Evolutionary conservation across 2,113 vertebrate genomes (phyloP), one percentile per base, ranked within the genome.

Genomic region (Artemisiospiza belli): DNA sequence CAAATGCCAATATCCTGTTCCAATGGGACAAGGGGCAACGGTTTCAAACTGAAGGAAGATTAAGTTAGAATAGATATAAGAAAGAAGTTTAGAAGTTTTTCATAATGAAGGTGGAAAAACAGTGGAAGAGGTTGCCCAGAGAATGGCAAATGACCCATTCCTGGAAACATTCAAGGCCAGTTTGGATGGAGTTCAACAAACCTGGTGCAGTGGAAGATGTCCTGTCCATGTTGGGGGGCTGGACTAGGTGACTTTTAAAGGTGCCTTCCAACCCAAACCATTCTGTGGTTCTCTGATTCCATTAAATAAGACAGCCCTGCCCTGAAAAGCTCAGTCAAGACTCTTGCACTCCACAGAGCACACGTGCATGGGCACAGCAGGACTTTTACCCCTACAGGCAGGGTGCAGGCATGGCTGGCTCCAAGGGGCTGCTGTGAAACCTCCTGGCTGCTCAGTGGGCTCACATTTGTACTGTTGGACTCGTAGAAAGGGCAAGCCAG

Each of bases 361-460:
- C 0, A 0, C 6, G 19, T 47, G 37, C 47, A 11, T 21, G 57
- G 22, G 17, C 47, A 35, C 2, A 41, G 19, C 6, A 7, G 37
- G 28, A 43, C 20, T 54, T 59, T 22, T 37, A 37, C 10, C 15
- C 9, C 33, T 1, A 1, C 43, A 80, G 41, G 31, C 64, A 41
- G 46, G n/a, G 15, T 41, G 20, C 6, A 16, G 33, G 64, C 22
- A 62, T 18, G 41, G 16, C 35, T n/a, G 66, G n/a, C 52, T 75
- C 35, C 6, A 0, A 8, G 5, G 10, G 15, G 51, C 4, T 5
- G 0, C 39, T 89, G 33, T 33, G 62, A 12, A 55, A 22, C 24
- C 39, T 81, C 23, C 52, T 15, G 3, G 28, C 31, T 11, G 5
- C 41, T 41, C 41, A 41, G 23, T 23, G 13, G 37, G 24, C 6